Conservation (phyloP, 2,797 vertebrate genomes). For the Gymnocypris eckloni region DNA sequence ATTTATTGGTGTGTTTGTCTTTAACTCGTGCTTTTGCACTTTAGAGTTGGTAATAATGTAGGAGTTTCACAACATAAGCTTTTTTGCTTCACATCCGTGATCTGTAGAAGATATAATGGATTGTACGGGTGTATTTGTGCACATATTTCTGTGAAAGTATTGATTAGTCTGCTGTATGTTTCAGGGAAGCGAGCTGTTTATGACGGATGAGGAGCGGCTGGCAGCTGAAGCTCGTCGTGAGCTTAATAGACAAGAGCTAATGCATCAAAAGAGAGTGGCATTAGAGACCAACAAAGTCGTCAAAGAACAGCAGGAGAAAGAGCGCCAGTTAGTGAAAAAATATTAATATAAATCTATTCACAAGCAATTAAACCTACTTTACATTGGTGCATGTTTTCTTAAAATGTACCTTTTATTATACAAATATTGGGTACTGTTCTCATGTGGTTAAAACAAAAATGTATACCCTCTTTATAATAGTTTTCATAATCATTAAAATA, state of each 20-base stretch:
- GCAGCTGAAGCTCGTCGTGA: constrained; percentile 82
- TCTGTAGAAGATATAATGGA: neutral
- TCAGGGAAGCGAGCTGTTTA: constrained; percentile 93
- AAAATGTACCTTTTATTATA: neutral
- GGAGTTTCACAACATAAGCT: neutral
- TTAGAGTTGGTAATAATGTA: neutral
- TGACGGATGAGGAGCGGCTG: constrained; percentile 91
- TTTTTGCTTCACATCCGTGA: neutral
- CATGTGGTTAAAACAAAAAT: neutral
- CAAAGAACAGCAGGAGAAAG: constrained; percentile 96
- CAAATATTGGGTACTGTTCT: neutral
- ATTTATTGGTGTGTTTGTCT: neutral
- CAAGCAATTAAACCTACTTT: neutral
- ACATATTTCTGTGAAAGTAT: neutral
- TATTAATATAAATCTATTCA: neutral
- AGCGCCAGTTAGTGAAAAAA: constrained; percentile 85
- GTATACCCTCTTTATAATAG: neutral
- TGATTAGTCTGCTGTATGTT: constrained; percentile 24
- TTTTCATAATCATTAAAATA: neutral
- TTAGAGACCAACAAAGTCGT: constrained; percentile 96
- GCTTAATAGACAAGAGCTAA: constrained; percentile 89
- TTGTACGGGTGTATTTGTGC: neutral
- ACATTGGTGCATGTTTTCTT: neutral
- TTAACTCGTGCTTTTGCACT: neutral
- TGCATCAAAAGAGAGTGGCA: constrained; percentile 92